Evolutionary conservation across 1,140 invertebrate species (phyloP).

Genomic region (Temnothorax nylanderi): DNA sequence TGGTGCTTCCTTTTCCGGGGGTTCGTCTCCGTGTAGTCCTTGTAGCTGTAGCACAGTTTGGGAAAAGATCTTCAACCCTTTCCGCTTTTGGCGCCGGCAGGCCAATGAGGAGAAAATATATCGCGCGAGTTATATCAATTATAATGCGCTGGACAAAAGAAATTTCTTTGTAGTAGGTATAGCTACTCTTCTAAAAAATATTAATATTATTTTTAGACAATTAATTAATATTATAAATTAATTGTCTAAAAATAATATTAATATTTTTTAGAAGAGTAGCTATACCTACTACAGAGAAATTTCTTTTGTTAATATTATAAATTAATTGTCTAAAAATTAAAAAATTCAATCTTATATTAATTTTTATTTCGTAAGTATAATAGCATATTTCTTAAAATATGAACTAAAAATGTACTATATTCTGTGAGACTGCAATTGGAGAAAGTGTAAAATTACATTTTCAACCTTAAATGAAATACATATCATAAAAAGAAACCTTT

Average conservation of each 20-base stretch:
- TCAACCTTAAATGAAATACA: too few relatives aligned
- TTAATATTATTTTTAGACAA: neutral
- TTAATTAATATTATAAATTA: too few relatives aligned
- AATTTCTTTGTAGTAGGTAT: neutral
- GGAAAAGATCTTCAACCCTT: constrained; percentile 28
- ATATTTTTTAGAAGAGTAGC: too few relatives aligned
- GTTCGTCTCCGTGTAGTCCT: constrained; percentile 20
- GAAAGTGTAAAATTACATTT: neutral
- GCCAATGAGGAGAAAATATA: constrained; percentile 64
- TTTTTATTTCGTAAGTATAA: neutral
- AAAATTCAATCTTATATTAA: neutral
- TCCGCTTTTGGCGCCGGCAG: constrained; percentile 61
- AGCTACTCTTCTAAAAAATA: neutral
- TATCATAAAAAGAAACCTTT: neutral
- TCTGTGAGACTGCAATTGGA: neutral
- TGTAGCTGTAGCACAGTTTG: constrained; percentile 29
- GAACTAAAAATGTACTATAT: neutral
- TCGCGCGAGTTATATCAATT: constrained; percentile 71
- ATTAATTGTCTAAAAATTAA: neutral
- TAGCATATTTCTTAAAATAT: neutral
- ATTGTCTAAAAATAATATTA: neutral
- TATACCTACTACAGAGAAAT: too few relatives aligned
- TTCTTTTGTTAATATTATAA: too few relatives aligned
- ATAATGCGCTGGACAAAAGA: neutral
- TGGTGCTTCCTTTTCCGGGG: constrained; percentile 62